Percentiles rank a stretch among this genome's conserved stretches.
Evolutionary conservation across 2,113 vertebrate species (phyloP).

Genomic region (Lucifuga dentata): DNA sequence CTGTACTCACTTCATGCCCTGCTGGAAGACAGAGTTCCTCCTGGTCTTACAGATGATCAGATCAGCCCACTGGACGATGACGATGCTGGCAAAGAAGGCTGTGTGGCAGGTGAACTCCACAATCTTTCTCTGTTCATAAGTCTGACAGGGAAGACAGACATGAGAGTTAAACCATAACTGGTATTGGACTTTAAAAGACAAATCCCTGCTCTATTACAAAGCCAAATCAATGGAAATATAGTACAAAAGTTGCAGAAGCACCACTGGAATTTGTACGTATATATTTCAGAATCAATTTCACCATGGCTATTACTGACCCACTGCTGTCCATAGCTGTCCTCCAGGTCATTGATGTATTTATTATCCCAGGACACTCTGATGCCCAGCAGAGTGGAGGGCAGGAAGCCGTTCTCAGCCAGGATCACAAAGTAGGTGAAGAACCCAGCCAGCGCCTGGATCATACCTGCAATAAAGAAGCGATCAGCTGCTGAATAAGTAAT

Average conservation of each 20-base stretch:
- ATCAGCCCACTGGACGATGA: constrained; percentile 95
- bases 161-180: background rate
- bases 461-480: constrained; percentile 72
- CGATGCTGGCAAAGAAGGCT: constrained; percentile 93
- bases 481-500: too few species aligned
- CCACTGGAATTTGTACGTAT: too few species aligned
- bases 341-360: constrained; percentile 89
- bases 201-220: too few species aligned
- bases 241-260: too few species aligned
- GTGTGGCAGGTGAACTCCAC: constrained; percentile 97
- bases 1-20: constrained; percentile 92
- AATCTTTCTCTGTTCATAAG: constrained; percentile 95
- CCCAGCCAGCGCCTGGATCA: constrained; percentile 95
- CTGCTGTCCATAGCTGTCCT: constrained; percentile 91
- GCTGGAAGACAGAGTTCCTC: constrained; percentile 94
- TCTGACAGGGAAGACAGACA: constrained; percentile 71
- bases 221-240: too few species aligned
- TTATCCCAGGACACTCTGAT: constrained; percentile 94
- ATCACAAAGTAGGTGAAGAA: constrained; percentile 98
- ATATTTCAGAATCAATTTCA: too few species aligned
- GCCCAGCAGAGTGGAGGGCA: constrained; percentile 88
- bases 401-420: constrained; percentile 95
- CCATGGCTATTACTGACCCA: constrained; percentile 83
- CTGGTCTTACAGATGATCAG: constrained; percentile 96
- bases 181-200: too few species aligned